Evolutionary conservation across 2,888 invertebrate species (phyloP), one percentile per base, ranked within the genome.

Genomic region (Dendrolimus pini): DNA sequence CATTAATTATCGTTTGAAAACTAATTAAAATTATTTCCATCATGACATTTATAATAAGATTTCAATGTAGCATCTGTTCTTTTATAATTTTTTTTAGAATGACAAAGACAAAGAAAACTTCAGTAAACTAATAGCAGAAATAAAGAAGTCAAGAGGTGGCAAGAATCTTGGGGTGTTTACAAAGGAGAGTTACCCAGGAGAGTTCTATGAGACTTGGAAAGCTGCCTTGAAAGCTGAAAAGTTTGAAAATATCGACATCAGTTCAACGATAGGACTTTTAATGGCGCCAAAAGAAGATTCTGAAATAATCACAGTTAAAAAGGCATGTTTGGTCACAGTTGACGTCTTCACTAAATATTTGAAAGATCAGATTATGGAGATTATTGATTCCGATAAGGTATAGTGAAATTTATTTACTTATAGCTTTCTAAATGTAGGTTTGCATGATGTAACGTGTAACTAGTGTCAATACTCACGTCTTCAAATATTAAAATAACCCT

Each of bases 361-460:
- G 54, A 97, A 98, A 82, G 98, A 98, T 84, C 98, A 99, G 86
- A 96, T 99, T 65, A 98, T 99, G 96, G 98, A 98, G 82, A 97
- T 99, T 68, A 98, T 99, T 77, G 99, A 99, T 92, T 95, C 97
- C 7, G 99, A 99, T 80, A 98, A 96, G 92, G 95, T 95, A 82
- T 47, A 47, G 10, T 47, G 9, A 47, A 47, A 3, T 47, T 47
- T 47, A 47, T 30, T 30, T 30, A 30, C 6, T 30, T 30, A 3
- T 6, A 6, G 6, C 30, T 30, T 30, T 30, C 30, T 30, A 6
- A 6, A 3, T 30, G 30, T 30, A 30, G 30, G 0, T 30, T 30
- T 30, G 30, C 30, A 30, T 30, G 6, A 30, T 30, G 55, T 57
- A 18, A 41, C 2, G 1, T 14, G 1, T 41, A 14, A 41, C 52